Base-by-base conservation (phyloP, 92 coral and sea anemone genomes). In the Montipora capitata region DNA sequence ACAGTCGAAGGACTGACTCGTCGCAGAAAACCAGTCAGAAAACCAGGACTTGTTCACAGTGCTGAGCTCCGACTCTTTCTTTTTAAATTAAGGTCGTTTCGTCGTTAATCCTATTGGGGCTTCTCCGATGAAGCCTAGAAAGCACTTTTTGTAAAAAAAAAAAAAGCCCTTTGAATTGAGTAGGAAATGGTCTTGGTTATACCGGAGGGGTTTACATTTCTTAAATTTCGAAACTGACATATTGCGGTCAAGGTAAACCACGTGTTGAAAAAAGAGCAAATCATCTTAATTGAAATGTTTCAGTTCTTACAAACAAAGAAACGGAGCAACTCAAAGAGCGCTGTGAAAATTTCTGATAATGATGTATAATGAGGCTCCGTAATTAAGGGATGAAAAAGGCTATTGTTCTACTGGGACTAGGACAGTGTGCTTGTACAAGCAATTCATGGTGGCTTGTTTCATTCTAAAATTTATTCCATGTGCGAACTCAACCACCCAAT, bases 391-490 rank as follows among this genome's bases (percentile, higher is more conserved):
- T 3, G 68, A 68, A 15, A 39, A 41, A 8, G 15, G 17, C 77
- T 81, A 45, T 81, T 52, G 76, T 81, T 69, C 52, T 10, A 49
- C 2, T 68, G 85, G 11, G 77, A 16, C 16, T 18, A 2, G 41
- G 56, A 81, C 76, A 68, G 56, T 81, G 70, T 69, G 14, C 43
- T 41, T 9, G 52, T 20, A 49, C 66, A 59, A 7, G 61, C 76
- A 45, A 80, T n/a, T 81, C 77, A 81, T 76, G 85, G 85, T 81
- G 85, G 85, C 48, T 52, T 66, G 27, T 54, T 80, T 68, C 68
- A 40, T 39, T 17, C 77, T 16, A 16, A 81, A 81, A 81, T 81
- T 81, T 81, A 81, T 81, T 81, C 85, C 85, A 81, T 81, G 85
- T 81, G 85, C 85, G 63, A 40, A 51, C 39, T 45, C 35, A 27